A percentile compares a stretch with the other conserved stretches of the same genome.
phyloP scores from a whole-genome alignment of 2,888 invertebrate species.

The Metellina segmentata region DNA sequence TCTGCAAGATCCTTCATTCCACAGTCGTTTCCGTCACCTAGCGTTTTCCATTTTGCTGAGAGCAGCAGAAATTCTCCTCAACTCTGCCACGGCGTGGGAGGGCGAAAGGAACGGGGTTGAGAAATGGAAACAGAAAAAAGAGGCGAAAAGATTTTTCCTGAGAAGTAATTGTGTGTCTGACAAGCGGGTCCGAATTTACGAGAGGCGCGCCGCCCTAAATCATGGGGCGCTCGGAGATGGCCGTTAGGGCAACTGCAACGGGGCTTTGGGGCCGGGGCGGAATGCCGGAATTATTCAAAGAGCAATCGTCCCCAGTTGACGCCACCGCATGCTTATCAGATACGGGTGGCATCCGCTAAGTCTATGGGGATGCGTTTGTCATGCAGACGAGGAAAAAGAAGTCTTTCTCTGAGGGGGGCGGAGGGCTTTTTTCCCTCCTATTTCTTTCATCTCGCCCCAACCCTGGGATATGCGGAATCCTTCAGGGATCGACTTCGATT shows the following conservation, averaged over 20 bases:
- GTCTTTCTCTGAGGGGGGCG: background rate
- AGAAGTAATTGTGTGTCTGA: constrained; percentile 76
- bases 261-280: constrained; percentile 67
- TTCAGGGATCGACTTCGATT: constrained; percentile 36
- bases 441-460: constrained; percentile 42
- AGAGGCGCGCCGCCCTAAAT: constrained; percentile 61
- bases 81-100: constrained; percentile 14
- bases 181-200: constrained; percentile 72
- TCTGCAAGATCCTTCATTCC: constrained; percentile 44
- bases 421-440: constrained; percentile 18
- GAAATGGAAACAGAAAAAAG: constrained; percentile 36
- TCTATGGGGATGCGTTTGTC: constrained; percentile 62
- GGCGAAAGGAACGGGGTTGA: constrained; percentile 4
- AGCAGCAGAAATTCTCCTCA: constrained; percentile 58
- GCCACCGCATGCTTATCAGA: constrained; percentile 55
- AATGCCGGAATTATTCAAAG: constrained; percentile 72
- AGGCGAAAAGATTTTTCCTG: constrained; percentile 24
- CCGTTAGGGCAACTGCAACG: constrained; percentile 13
- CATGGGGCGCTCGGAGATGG: constrained; percentile 52
- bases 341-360: background rate
- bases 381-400: constrained; percentile 33
- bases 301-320: constrained; percentile 50
- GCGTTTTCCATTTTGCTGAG: constrained; percentile 54
- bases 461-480: constrained; percentile 10
- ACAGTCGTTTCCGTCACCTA: constrained; percentile 54